These are phyloP conservation scores for Eolophus roseicapilla DNA, from an alignment of 2,113 vertebrate species.

Conservation along the genomic window DNA sequence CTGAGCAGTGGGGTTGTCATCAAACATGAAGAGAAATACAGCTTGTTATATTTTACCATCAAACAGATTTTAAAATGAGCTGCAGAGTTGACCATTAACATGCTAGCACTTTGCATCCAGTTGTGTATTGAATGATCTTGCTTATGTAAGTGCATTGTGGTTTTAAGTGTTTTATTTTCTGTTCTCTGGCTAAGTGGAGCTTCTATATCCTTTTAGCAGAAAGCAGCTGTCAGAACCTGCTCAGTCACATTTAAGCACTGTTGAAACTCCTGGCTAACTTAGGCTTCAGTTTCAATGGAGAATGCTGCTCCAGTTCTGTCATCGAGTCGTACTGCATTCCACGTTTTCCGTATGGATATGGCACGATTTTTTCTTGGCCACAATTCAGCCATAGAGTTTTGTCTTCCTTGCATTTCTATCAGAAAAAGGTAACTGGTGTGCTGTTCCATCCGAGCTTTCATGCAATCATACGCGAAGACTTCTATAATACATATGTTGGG, in stretches of 20 bases:
- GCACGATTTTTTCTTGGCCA: conserved; percentile 28
- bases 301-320: conserved; percentile 1
- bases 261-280: conserved; percentile 44
- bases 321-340: neutral
- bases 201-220: conserved; percentile 29
- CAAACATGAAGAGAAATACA: neutral
- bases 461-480: conserved; percentile 47
- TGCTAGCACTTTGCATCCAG: conserved; percentile 30
- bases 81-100: neutral
- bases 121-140: neutral
- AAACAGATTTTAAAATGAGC: neutral
- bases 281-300: conserved; percentile 25
- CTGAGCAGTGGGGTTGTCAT: neutral
- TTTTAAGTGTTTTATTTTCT: conserved; percentile 26
- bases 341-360: neutral
- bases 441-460: conserved; percentile 70
- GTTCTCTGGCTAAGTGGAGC: conserved; percentile 40
- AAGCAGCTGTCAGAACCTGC: conserved; percentile 40
- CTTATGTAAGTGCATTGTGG: neutral
- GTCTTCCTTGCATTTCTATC: conserved; percentile 63
- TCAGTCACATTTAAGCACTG: conserved; percentile 28
- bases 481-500: conserved; percentile 36
- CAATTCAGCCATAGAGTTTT: conserved; percentile 55
- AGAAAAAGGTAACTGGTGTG: conserved; percentile 61
- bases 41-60: neutral